A percentile compares a stretch with the other conserved stretches of the same genome.
Evolutionary conservation across 2,797 vertebrate genomes (phyloP).

Genomic region (Mormyrus hasselquistii): DNA sequence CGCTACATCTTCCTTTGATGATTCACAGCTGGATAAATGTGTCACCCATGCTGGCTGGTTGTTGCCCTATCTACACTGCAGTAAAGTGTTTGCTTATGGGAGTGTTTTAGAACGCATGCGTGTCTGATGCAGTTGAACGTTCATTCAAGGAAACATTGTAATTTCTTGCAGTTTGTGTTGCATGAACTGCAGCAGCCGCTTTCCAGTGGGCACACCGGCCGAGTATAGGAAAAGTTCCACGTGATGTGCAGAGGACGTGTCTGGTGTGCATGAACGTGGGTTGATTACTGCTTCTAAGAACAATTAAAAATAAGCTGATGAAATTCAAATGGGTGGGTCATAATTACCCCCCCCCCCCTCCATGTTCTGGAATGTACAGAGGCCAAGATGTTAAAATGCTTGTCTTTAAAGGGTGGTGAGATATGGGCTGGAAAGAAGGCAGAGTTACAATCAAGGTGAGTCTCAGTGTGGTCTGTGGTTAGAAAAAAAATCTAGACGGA

Average conservation of each 20-base stretch:
- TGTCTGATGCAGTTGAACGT: conserved; percentile 49
- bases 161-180: conserved; percentile 45
- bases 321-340: background rate
- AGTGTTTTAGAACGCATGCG: conserved; percentile 25
- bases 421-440: conserved; percentile 33
- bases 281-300: background rate
- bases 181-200: conserved; percentile 44
- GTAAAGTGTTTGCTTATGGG: background rate
- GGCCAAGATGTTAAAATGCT: conserved; percentile 45
- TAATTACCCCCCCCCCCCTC: background rate
- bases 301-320: background rate
- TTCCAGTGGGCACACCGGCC: conserved; percentile 32
- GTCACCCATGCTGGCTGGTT: background rate
- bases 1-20: background rate
- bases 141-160: conserved; percentile 56
- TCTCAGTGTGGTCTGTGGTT: conserved; percentile 51
- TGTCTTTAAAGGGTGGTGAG: conserved; percentile 31
- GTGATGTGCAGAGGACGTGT: conserved; percentile 5
- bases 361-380: background rate
- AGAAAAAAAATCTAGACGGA: conserved; percentile 63
- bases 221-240: conserved; percentile 20
- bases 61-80: background rate
- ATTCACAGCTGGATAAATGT: background rate
- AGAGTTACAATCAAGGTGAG: conserved; percentile 55
- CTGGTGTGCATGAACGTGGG: background rate